Conservation (phyloP, 2,888 invertebrate species). For the Eledone cirrhosa region DNA sequence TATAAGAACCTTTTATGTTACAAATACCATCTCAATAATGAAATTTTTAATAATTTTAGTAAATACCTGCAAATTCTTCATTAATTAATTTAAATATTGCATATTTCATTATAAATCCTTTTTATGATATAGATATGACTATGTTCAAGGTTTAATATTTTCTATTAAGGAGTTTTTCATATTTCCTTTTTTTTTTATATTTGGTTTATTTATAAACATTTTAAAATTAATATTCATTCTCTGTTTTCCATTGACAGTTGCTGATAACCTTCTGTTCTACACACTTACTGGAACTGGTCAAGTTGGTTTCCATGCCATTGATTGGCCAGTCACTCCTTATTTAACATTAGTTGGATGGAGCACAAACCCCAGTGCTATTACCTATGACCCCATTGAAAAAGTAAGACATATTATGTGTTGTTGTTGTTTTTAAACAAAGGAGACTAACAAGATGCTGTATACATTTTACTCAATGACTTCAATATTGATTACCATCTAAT, state of each 20-base stretch:
- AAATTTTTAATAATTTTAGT: too few relatives aligned
- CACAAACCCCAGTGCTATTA: constrained; percentile 49
- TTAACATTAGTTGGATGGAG: constrained; percentile 49
- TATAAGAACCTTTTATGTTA: too few relatives aligned
- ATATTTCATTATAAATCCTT: too few relatives aligned
- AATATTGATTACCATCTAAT: not conserved
- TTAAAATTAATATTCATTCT: not conserved
- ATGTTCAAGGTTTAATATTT: too few relatives aligned
- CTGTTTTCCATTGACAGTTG: constrained; percentile 43
- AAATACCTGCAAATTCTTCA: too few relatives aligned
- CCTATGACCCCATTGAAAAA: constrained; percentile 55
- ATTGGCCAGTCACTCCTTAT: constrained; percentile 41
- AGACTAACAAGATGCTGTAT: not conserved
- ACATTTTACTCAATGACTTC: not conserved
- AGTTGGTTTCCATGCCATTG: constrained; percentile 56
- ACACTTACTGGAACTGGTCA: constrained; percentile 53
- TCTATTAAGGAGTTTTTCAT: too few relatives aligned
- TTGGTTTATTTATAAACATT: too few relatives aligned
- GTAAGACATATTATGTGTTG: constrained; percentile 35
- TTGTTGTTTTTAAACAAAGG: not conserved
- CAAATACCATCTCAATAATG: too few relatives aligned
- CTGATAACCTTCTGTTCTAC: constrained; percentile 52
- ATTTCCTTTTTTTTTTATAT: too few relatives aligned
- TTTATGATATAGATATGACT: too few relatives aligned
- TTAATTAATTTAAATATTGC: too few relatives aligned